phyloP scores from a whole-genome alignment of 92 coral and sea anemone species.

The Heliopora coerulea region DNA sequence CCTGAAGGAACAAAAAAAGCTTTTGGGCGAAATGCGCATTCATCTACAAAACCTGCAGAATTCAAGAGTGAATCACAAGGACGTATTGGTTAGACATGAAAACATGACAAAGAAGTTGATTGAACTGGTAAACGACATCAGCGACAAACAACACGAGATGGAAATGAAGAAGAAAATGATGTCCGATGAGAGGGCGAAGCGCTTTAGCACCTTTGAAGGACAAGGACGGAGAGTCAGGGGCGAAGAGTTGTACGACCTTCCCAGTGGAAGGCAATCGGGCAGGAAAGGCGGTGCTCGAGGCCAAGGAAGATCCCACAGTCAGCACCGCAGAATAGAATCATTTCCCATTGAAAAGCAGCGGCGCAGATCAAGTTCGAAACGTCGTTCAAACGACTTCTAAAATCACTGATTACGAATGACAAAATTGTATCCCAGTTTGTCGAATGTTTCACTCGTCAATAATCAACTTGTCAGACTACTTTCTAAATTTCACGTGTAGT shows the following conservation, averaged over 20 bases:
- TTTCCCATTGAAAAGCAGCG: constrained; percentile 6
- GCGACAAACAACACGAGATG: constrained; percentile 31
- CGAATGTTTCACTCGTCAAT: too few species aligned
- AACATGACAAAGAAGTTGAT: constrained; percentile 32
- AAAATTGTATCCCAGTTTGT: too few species aligned
- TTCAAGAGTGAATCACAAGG: constrained; percentile 40
- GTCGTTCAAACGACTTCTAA: neutral
- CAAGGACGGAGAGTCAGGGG: neutral
- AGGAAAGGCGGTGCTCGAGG: neutral
- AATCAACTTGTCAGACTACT: too few species aligned
- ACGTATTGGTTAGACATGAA: constrained; percentile 27
- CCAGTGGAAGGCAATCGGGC: neutral
- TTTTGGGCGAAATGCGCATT: constrained; percentile 19
- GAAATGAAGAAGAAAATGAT: neutral
- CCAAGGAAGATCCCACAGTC: neutral
- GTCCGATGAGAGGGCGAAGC: constrained; percentile 3
- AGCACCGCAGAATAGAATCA: constrained; percentile 19
- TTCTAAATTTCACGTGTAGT: too few species aligned
- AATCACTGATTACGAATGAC: neutral
- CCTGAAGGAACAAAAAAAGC: constrained; percentile 19
- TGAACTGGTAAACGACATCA: constrained; percentile 26
- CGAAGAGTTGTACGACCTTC: constrained; percentile 20
- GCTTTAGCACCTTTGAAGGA: constrained; percentile 28
- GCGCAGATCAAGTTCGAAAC: neutral
- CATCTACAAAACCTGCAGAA: constrained; percentile 32